Conservation (phyloP, 2,888 invertebrate species). For the Antheraea assamensis region DNA sequence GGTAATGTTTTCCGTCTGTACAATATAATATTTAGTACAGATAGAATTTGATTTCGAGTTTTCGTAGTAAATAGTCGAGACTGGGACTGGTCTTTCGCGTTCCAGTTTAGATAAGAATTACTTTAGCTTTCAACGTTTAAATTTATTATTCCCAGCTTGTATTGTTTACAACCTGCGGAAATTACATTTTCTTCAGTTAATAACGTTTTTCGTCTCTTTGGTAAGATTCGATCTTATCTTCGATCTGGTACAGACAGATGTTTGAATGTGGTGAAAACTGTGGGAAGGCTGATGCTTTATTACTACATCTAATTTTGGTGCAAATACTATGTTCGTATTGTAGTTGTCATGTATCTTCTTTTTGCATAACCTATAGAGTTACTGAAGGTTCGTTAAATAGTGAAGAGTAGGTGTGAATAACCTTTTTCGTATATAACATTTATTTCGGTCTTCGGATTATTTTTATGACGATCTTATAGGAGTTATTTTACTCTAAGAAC, state of each 20-base stretch:
- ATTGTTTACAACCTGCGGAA: conserved; percentile 21
- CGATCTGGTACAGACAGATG: not conserved
- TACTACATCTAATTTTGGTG: no score
- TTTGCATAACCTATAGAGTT: no score
- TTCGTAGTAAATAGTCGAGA: not conserved
- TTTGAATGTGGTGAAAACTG: not conserved
- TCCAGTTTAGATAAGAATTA: conserved; percentile 17
- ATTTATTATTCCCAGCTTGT: conserved; percentile 32
- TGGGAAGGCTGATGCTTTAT: not conserved
- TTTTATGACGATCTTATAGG: not conserved
- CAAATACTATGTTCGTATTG: no score
- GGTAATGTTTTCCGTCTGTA: not conserved
- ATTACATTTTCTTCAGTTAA: conserved; percentile 10
- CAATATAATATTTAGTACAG: not conserved
- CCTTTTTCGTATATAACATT: not conserved
- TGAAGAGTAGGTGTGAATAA: not conserved
- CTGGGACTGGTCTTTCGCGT: conserved; percentile 16
- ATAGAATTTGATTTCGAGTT: not conserved
- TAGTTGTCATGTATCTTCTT: no score
- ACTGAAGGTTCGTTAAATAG: no score
- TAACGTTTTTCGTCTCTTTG: not conserved
- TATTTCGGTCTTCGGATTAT: not conserved
- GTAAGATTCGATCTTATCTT: not conserved
- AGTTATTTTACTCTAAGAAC: no score
- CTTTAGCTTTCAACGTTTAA: conserved; percentile 23